These are phyloP conservation scores for Brachyhypopomus gauderio DNA, from an alignment of 2,113 vertebrate species.

Conservation along the genomic window DNA sequence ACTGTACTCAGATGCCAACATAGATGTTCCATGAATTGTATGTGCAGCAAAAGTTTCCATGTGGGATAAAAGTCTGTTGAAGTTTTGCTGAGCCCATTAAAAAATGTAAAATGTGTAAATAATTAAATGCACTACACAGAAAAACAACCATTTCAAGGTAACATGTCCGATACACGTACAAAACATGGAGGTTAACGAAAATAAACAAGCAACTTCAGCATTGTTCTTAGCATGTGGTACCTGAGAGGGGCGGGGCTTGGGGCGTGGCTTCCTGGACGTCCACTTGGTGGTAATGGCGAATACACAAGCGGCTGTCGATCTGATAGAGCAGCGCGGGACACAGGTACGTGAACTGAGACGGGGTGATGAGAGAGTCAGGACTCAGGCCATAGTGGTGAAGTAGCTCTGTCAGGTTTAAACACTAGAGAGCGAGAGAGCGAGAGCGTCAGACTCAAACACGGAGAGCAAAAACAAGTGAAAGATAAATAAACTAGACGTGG, in stretches of 20 bases:
- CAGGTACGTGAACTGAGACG: conserved; percentile 84
- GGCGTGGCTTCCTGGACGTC: conserved; percentile 57
- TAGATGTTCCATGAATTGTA: not conserved
- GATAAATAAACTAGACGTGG: too few species aligned
- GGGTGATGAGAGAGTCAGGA: conserved; percentile 82
- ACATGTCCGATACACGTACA: too few species aligned
- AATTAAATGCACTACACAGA: too few species aligned
- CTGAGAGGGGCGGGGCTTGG: conserved; percentile 3
- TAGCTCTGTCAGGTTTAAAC: conserved; percentile 92
- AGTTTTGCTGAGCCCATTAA: too few species aligned
- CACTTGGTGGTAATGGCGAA: conserved; percentile 85
- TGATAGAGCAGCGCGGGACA: conserved; percentile 96
- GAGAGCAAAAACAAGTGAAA: too few species aligned
- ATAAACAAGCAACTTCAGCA: not conserved
- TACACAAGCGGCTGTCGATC: conserved; percentile 92
- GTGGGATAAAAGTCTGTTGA: too few species aligned
- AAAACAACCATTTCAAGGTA: too few species aligned
- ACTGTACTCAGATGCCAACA: not conserved
- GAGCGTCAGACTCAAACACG: not conserved
- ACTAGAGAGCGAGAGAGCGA: conserved; percentile 68
- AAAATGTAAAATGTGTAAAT: too few species aligned
- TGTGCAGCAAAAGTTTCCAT: not conserved
- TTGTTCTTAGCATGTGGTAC: conserved; percentile 6
- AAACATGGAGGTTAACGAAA: not conserved
- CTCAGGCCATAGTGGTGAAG: conserved; percentile 85